Evolutionary conservation across 2,888 invertebrate genomes (phyloP), one percentile per base, ranked within the genome.

Genomic region (Nymphalis c-album): DNA sequence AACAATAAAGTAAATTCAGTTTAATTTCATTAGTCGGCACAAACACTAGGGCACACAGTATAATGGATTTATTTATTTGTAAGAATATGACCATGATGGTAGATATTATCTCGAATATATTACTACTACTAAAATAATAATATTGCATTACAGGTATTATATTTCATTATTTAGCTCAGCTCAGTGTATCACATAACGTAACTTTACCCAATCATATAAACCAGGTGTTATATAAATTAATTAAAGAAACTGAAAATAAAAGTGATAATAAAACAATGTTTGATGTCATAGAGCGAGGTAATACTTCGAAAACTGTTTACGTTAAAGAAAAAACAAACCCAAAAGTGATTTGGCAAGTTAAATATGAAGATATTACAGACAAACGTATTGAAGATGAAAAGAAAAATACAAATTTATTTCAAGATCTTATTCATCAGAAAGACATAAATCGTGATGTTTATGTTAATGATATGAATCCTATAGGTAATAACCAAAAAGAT

Each of bases 71-170:
- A 3, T 7, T 46, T 40, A 48, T 48, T 60, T 60, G 67, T 68
- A 47, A 63, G 60, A 18, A 45, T 35, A 58, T 40, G 5, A 50
- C 1, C 10, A 4, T 53, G 4, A 10, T 13, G 47, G 8, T 18
- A 53, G 2, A 35, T 50, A n/a, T 63, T 31, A 26, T 53, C 5
- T 55, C 17, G 6, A 53, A 35, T 31, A 18, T 58, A 31, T 26
- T 46, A 18, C 16, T 31, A 16, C 4, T 48, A 26, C 10, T 20
- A 35, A 20, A 13, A 31, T n/a, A 48, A 48, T 45, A 47, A 26
- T 4, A n/a, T 51, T 66, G 51, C 22, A 20, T 69, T 64, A 5
- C 63, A 71, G 71, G 45, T 67, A 18, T 64, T 5, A 16, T 69
- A 5, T 18, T 59, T 22, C 6, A 68, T 7, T 45, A 50, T 48